These are phyloP conservation scores for Melinaea marsaeus DNA, from an alignment of 2,888 invertebrate genomes.

Conservation along the genomic window DNA sequence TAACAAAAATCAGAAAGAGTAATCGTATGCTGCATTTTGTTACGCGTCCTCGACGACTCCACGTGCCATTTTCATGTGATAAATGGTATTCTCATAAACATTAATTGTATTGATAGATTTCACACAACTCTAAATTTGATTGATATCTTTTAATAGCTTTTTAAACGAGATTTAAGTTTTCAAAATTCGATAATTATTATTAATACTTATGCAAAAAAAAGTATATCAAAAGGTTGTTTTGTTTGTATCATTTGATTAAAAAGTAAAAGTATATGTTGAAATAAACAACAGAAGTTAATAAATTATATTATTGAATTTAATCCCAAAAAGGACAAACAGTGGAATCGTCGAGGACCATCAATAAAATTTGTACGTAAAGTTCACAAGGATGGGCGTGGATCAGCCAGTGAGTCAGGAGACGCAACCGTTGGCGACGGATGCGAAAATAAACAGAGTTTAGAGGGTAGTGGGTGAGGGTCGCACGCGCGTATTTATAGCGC, in stretches of 20 bases:
- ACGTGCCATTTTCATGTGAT: neutral
- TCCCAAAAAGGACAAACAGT: neutral
- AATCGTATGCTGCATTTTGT: neutral
- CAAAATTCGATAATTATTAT: no score
- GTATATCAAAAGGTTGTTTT: no score
- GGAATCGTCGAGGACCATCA: slow-evolving; percentile 9
- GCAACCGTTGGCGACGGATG: slow-evolving; percentile 25
- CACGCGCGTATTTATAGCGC: slow-evolving; percentile 55
- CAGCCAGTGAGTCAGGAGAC: neutral
- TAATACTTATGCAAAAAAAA: no score
- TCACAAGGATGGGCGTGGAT: slow-evolving; percentile 2
- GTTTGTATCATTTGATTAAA: no score
- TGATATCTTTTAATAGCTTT: no score
- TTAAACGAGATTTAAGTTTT: no score
- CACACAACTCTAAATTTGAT: no score
- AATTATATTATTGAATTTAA: no score
- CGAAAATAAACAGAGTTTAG: slow-evolving; percentile 47
- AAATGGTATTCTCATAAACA: no score
- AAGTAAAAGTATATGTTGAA: no score
- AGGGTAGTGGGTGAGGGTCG: slow-evolving; percentile 68
- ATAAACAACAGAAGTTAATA: no score
- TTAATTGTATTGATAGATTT: no score
- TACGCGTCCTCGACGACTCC: slow-evolving; percentile 14
- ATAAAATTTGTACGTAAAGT: slow-evolving; percentile 2
- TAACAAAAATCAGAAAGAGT: neutral